Conservation (phyloP, 2,797 vertebrate species). For the Typhlichthys subterraneus region DNA sequence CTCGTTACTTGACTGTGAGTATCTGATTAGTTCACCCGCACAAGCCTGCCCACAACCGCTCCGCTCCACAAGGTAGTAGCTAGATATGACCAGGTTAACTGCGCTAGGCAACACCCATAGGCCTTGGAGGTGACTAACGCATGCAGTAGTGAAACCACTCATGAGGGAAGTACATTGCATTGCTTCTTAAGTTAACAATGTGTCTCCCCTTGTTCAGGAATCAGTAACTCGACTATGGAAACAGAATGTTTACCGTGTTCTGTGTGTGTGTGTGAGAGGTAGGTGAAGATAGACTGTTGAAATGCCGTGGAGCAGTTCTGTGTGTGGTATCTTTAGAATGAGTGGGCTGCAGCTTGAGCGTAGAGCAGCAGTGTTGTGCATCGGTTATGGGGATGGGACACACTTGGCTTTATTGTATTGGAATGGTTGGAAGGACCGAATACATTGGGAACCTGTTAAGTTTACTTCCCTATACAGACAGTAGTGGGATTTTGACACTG, state of each 20-base stretch:
- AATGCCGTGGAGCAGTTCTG: constrained; percentile 58
- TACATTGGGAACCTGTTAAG: no score
- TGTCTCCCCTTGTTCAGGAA: no score
- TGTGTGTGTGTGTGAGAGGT: constrained; percentile 21
- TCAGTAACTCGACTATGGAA: no score
- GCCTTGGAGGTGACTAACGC: constrained; percentile 12
- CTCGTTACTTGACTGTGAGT: constrained; percentile 95
- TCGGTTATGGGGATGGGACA: constrained; percentile 66
- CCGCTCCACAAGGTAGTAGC: neutral
- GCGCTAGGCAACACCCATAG: constrained; percentile 1
- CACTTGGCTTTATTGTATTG: constrained; percentile 46
- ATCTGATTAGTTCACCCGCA: constrained; percentile 22
- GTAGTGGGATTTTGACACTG: no score
- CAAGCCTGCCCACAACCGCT: neutral
- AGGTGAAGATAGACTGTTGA: no score
- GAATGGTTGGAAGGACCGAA: no score
- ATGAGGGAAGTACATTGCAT: constrained; percentile 15
- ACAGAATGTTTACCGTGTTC: neutral
- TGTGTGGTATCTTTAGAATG: constrained; percentile 81
- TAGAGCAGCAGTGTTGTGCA: constrained; percentile 56
- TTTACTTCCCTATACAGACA: no score
- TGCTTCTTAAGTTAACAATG: no score
- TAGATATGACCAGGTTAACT: constrained; percentile 1
- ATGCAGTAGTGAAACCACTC: no score
- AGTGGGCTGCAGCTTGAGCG: constrained; percentile 71